Evolutionary conservation across 2,888 invertebrate species (phyloP), one percentile per base, ranked within the genome.

Genomic region (Dryobota labecula): DNA sequence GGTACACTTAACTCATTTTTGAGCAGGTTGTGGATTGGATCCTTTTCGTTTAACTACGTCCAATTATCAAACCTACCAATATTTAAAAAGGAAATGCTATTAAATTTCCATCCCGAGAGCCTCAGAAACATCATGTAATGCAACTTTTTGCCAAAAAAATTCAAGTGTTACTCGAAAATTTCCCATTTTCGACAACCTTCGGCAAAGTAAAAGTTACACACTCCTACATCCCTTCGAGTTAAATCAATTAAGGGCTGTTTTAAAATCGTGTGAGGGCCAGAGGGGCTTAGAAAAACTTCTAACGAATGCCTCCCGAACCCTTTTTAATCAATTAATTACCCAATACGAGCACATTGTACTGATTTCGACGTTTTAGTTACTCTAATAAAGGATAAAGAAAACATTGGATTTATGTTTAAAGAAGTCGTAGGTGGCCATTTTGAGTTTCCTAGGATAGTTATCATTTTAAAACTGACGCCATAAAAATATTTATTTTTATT

Each of bases 321-420:
- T 92, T 94, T 94, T 93, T 92, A 93, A 94, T 94, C 94, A 94
- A 94, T 94, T 94, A 94, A 94, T 94, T 94, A 94, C 91, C 89
- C 92, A 88, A 92, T 92, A 90, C 89, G 90, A 89, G 90, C 90
- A 89, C 90, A 92, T 92, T 92, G 92, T 92, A 84, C 86, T 84
- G 81, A 86, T 87, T 87, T 87, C 84, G 80, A 80, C 85, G 87
- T 78, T 66, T 58, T 71, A 69, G 72, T 81, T 74, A 81, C 54
- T 47, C 15, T 13, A n/a, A 18, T 33, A 15, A 54, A 66, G 9
- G 24, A 30, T 9, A 9, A 53, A n/a, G n/a, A 53, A 41, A 24
- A 9, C 45, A 33, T 41, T 57, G 27, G 0, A 18, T 67, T 33
- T 7, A 45, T 9, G 38, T 54, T 2, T 11, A 3, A 15, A n/a